Evolutionary conservation across 2,113 vertebrate species (phyloP).

Genomic region (Colaptes auratus): DNA sequence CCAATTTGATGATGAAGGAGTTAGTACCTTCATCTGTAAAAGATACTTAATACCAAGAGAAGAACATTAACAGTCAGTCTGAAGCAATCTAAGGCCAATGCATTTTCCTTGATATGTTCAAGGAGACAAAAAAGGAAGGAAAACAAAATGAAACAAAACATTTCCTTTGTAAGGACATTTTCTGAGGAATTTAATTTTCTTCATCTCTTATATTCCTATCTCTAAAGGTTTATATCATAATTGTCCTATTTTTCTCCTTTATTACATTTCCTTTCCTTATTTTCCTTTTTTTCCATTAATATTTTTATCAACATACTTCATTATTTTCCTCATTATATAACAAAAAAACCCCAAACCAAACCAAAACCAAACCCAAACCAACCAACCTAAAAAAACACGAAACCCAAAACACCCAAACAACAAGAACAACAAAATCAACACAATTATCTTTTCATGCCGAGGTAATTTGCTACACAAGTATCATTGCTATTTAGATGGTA

Average conservation of each 20-base stretch:
- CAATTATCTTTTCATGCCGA: neutral
- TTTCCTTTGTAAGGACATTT: neutral
- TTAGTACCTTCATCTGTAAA: neutral
- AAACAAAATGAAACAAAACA: neutral
- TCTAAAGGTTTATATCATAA: neutral
- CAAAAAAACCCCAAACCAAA: too few relatives aligned
- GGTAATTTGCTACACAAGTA: neutral
- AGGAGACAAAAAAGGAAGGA: neutral
- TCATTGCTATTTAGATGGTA: neutral
- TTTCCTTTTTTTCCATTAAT: neutral
- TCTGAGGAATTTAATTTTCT: neutral
- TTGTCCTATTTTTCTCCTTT: neutral
- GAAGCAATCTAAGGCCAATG: neutral
- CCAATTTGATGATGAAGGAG: neutral
- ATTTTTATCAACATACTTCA: neutral
- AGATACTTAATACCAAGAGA: neutral
- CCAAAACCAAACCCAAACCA: too few relatives aligned
- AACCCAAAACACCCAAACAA: neutral
- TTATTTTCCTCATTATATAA: fast-evolving
- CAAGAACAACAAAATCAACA: too few relatives aligned
- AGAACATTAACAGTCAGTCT: neutral
- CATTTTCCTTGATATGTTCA: neutral
- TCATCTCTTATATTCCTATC: neutral
- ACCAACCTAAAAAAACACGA: neutral
- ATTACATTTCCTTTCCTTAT: neutral